Evolutionary conservation across 2,888 invertebrate species (phyloP), one percentile per base, ranked within the genome.

Genomic region (Agrotis puta): DNA sequence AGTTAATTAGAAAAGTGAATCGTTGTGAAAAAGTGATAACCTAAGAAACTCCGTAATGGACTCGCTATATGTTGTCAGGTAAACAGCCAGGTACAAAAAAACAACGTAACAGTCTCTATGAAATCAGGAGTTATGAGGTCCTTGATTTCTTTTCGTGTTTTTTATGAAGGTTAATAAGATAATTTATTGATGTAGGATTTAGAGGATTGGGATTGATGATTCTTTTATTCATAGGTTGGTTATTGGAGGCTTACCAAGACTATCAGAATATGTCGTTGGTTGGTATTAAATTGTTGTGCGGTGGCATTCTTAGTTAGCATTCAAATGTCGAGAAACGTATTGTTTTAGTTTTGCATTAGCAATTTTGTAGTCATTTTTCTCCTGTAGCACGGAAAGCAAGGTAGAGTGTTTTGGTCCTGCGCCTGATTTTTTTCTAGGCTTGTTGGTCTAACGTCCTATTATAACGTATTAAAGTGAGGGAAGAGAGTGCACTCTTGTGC

Each of bases 121-220:
- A 69, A 77, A 83, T 83, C 68, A 57, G 24, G 53, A 81, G 48
- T 77, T 67, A 74, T 78, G 70, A 63, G 77, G 58, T 64, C 62
- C 59, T 58, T 77, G 79, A 79, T 73, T 76, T 69, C 68, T 71
- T 77, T 63, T 76, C 57, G 61, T 53, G 22, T 24, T 51, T 71
- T 81, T 74, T 76, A 74, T 82, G 56, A 50, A 43, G 48, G 62
- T 48, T 62, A 64, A 72, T 78, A 72, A 68, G 69, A 63, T 74
- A 54, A 68, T 78, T 72, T 70, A 63, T 78, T 45, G 62, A 71
- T 43, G 59, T 33, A 27, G 51, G 63, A 59, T 65, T 65, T 51
- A 14, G 18, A 27, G 20, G 22, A 58, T 63, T 72, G 63, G 45
- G 47, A 63, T 33, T 72, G 27, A 63, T 63, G 65, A 20, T 47